Evolutionary conservation across 2,113 vertebrate species (phyloP).

Genomic region (Xenopus tropicalis): UCB_Xtro_10.0 CM004445.2:80536501-80537000

Average conservation of each 20-base stretch:
- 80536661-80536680: conserved; percentile 49
- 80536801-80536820: conserved; percentile 44
- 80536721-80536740: conserved; percentile 51
- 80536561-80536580: neutral
- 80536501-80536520: neutral
- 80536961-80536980: no score
- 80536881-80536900: neutral
- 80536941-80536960: no score
- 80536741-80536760: conserved; percentile 46
- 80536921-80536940: neutral
- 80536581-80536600: neutral
- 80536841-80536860: conserved; percentile 44
- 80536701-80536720: conserved; percentile 46
- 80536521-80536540: neutral
- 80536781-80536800: conserved; percentile 45
- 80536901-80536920: neutral
- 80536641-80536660: conserved; percentile 5
- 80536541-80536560: neutral
- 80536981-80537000: no score
- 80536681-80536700: conserved; percentile 47
- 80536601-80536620: neutral
- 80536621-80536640: neutral
- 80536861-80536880: conserved; percentile 39
- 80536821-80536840: conserved; percentile 47
- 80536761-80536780: conserved; percentile 45